Evolutionary conservation across 2,888 invertebrate genomes (phyloP).

Genomic region (Synanthedon tipuliformis): DNA sequence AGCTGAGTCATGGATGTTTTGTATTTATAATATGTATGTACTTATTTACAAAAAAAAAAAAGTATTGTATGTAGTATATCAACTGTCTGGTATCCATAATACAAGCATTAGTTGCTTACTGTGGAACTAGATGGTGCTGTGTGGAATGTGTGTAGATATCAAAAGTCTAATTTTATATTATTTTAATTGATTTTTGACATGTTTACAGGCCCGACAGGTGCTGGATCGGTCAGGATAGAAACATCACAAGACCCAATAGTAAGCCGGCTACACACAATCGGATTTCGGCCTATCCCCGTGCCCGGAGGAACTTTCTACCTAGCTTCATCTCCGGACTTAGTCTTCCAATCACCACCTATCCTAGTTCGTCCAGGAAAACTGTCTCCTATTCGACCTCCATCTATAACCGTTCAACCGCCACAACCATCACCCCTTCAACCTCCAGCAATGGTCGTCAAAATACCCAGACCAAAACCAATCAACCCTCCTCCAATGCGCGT

Average conservation of each 20-base stretch:
- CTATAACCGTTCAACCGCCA: conserved; percentile 27
- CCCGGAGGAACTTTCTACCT: conserved; percentile 44
- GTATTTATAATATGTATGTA: too few species aligned
- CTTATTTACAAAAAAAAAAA: too few species aligned
- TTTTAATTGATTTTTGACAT: neutral
- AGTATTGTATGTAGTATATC: too few species aligned
- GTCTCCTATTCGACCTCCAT: conserved; percentile 27
- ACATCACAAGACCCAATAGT: conserved; percentile 17
- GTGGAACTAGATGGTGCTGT: too few species aligned
- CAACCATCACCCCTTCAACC: conserved; percentile 24
- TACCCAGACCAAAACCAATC: conserved; percentile 21
- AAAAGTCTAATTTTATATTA: too few species aligned
- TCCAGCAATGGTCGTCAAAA: conserved; percentile 26
- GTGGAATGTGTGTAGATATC: too few species aligned
- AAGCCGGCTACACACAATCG: conserved; percentile 21
- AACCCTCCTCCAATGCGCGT: conserved; percentile 33
- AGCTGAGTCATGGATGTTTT: too few species aligned
- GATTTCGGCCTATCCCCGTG: conserved; percentile 36
- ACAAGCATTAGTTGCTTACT: too few species aligned
- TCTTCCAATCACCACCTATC: conserved; percentile 47
- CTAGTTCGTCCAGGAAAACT: conserved; percentile 29
- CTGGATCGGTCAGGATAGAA: conserved; percentile 28
- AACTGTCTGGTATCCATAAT: too few species aligned
- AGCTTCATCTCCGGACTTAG: conserved; percentile 31
- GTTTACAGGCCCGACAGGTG: conserved; percentile 34